Conservation (phyloP, 2,113 vertebrate species). For the Conger conger region DNA sequence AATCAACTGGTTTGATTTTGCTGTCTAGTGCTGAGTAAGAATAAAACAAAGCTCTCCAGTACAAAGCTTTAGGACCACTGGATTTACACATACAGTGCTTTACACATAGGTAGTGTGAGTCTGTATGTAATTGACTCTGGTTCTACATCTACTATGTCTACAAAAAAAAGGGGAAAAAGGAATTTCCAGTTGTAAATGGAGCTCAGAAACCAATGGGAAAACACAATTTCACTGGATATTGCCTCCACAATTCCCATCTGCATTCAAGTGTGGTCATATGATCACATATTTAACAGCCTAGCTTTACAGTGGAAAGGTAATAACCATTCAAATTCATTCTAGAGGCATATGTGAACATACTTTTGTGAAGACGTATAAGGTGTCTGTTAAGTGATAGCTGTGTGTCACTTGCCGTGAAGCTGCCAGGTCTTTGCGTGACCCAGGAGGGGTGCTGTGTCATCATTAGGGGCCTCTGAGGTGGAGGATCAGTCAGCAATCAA, state of each 20-base stretch:
- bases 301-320: too few species aligned
- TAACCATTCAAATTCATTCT: neutral
- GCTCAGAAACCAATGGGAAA: neutral
- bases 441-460: constrained; percentile 15
- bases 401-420: neutral
- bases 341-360: neutral
- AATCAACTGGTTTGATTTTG: neutral
- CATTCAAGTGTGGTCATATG: too few species aligned
- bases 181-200: neutral
- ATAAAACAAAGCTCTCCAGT: neutral
- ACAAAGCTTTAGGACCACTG: neutral
- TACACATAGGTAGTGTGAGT: neutral
- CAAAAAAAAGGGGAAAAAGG: neutral
- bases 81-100: neutral
- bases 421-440: neutral
- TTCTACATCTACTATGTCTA: neutral
- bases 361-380: neutral
- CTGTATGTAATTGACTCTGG: neutral
- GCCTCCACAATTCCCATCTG: neutral
- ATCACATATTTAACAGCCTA: too few species aligned
- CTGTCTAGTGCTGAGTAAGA: neutral
- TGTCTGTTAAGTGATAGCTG: neutral
- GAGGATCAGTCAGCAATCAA: constrained; percentile 5
- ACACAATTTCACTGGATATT: too few species aligned
- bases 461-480: neutral